Evolutionary conservation across 2,113 vertebrate species (phyloP), one percentile per base, ranked within the genome.

Genomic region (Hippocampus guttulatus): DNA sequence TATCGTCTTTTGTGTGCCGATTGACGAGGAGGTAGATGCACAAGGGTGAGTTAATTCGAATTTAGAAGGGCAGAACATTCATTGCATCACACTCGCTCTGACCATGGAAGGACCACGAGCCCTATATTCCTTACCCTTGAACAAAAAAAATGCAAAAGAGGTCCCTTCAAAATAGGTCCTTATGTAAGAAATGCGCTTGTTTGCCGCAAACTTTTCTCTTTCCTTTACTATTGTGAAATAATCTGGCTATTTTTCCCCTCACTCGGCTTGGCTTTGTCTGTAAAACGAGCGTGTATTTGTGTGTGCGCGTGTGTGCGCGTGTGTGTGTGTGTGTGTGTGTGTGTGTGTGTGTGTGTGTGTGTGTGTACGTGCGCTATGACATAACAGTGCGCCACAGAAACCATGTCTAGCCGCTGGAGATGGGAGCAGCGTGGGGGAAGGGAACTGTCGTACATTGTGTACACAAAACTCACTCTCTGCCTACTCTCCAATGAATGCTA

Each of bases 321-420:
- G 81, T 82, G 81, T 87, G 54, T 7, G 54, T 20, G 49, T 51
- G 49, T 49, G 47, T 5, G 47, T 2, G 51, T 0, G 47, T 5
- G 15, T 5, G 47, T 5, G 72, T 70, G 73, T 75, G 80, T 82
- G 81, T 87, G 54, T 7, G 54, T 51, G 18, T 51, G 49, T 51
- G 47, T 33, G 30, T 33, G 77, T 74, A 80, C 81, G 72, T 68
- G 73, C 77, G 75, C 79, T 81, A 84, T 90, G 88, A 89, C 90
- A 90, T 90, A 91, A 91, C 88, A 85, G 75, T 43, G 77, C 70
- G 58, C 79, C 71, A 85, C 75, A 78, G 82, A 86, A 76, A 85
- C 80, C 80, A 76, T 84, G 76, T 85, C 76, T 45, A 69, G 73
- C 70, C 75, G 58, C 75, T 78, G 78, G 64, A 43, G 69, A 68